A percentile compares a stretch with the other conserved stretches of the same genome.
Evolutionary conservation across 2,888 invertebrate species (phyloP).

Genomic region (Leucozona laternaria): DNA sequence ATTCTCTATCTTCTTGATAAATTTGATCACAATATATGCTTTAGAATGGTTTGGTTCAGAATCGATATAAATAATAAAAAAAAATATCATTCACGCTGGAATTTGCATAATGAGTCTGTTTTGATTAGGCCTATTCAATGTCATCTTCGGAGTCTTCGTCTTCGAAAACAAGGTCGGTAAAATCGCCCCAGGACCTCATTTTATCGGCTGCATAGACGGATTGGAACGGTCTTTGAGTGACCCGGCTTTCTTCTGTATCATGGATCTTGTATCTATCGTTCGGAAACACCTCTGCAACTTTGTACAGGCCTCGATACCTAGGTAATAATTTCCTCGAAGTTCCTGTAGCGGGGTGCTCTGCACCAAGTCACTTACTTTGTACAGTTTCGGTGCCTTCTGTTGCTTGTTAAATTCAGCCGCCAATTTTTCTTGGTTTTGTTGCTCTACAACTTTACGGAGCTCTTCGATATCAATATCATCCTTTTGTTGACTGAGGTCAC

Average conservation of each 20-base stretch:
- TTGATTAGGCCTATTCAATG: too few species aligned
- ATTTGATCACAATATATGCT: too few species aligned
- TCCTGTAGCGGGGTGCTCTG: slow-evolving; percentile 3
- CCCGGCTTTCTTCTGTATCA: slow-evolving; percentile 20
- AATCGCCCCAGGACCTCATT: slow-evolving; percentile 8
- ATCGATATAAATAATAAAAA: too few species aligned
- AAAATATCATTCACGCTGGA: too few species aligned
- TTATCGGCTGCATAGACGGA: slow-evolving; percentile 26
- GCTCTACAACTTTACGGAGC: neutral
- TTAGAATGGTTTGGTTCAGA: too few species aligned
- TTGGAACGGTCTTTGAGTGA: slow-evolving; percentile 10
- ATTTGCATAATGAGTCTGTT: too few species aligned
- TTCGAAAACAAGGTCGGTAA: neutral
- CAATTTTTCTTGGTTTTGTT: neutral
- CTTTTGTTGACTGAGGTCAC: neutral
- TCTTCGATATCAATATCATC: neutral
- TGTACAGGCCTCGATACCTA: slow-evolving; percentile 19
- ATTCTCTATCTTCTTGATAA: too few species aligned
- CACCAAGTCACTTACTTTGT: neutral
- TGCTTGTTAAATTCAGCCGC: neutral
- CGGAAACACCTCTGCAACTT: slow-evolving; percentile 8
- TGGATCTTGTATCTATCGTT: slow-evolving; percentile 19
- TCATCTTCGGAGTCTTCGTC: neutral
- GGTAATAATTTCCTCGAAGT: slow-evolving; percentile 11
- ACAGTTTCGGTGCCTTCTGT: neutral